Base-by-base conservation (phyloP, 2,888 invertebrate species). In the Xylota segnis region DNA sequence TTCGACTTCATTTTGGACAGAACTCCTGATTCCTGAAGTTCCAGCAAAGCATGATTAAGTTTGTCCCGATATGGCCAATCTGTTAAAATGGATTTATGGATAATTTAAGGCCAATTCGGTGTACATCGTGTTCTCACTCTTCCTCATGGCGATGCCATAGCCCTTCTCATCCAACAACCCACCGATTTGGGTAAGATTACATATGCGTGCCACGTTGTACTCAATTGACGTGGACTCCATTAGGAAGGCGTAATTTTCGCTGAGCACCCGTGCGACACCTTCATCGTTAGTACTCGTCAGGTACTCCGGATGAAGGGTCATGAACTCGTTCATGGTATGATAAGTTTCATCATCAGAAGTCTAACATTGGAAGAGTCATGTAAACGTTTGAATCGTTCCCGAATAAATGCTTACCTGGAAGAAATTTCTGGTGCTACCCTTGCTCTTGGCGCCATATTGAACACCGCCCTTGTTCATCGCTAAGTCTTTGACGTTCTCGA, bases 381-480 rank as follows among this genome's bases (percentile, higher is more conserved):
- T 34, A 4, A 6, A 12, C 2, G n/a, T 5, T 32, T 32, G 32
- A 3, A 5, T 7, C 9, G 14, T 0, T 4, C 16, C 0, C 5
- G 18, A 59, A 34, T 9, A n/a, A 1, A 43, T 16, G 29, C 37
- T 14, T 93, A 98, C 98, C 94, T 95, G 94, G 91, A 99, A 99
- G 90, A 98, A 99, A 83, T 95, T 94, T 68, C 95, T 95, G 0
- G 99, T 99, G 0, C 98, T 96, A 7, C 98, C 98, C 40, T 94
- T 94, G 14, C 92, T 93, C 89, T 97, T 96, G 0, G 97, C 96
- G 0, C 98, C 98, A 91, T 97, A 99, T 86, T 95, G 94, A 45
- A 99, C 96, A 37, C 94, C 95, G 14, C 95, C 95, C 88, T 97
- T 96, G 88, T 94, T 90, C 68, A 94, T 94, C 0, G 96, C 95